Conservation (phyloP, 1,140 invertebrate genomes). For the Halictus rubicundus region DNA sequence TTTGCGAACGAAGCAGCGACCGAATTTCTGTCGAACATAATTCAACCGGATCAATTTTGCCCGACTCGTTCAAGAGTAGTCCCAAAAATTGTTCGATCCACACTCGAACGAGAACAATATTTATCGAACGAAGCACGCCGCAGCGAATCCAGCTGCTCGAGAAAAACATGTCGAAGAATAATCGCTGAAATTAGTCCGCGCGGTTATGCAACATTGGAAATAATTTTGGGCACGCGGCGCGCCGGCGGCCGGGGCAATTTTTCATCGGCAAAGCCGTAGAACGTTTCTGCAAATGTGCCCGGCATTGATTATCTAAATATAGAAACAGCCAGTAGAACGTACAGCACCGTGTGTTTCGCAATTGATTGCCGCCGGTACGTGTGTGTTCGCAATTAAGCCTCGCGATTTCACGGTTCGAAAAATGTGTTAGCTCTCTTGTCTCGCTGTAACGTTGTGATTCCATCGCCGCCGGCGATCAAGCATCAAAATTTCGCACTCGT, state of each 20-base stretch:
- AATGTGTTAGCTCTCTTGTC: background rate
- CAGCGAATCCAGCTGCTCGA: too few relatives aligned
- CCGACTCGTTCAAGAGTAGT: too few relatives aligned
- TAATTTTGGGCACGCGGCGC: background rate
- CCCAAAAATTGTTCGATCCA: too few relatives aligned
- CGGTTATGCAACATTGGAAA: background rate
- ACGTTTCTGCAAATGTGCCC: conserved; percentile 60
- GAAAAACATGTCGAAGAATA: too few relatives aligned
- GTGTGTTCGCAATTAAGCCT: conserved; percentile 29
- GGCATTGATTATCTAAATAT: conserved; percentile 68
- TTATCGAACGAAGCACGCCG: too few relatives aligned
- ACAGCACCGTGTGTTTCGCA: conserved; percentile 27
- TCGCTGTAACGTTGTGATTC: background rate
- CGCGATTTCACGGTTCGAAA: background rate
- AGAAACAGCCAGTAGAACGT: conserved; percentile 55
- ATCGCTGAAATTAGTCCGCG: background rate
- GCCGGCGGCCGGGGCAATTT: conserved; percentile 6
- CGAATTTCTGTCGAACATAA: too few relatives aligned
- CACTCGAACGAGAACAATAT: too few relatives aligned
- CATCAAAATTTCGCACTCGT: background rate
- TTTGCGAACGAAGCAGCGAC: too few relatives aligned
- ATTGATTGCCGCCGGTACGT: conserved; percentile 46
- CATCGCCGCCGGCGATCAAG: background rate
- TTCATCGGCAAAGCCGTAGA: conserved; percentile 37
- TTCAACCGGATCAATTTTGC: too few relatives aligned